Evolutionary conservation across 2,113 vertebrate genomes (phyloP).

Genomic region (Phoenicopterus ruber): DNA sequence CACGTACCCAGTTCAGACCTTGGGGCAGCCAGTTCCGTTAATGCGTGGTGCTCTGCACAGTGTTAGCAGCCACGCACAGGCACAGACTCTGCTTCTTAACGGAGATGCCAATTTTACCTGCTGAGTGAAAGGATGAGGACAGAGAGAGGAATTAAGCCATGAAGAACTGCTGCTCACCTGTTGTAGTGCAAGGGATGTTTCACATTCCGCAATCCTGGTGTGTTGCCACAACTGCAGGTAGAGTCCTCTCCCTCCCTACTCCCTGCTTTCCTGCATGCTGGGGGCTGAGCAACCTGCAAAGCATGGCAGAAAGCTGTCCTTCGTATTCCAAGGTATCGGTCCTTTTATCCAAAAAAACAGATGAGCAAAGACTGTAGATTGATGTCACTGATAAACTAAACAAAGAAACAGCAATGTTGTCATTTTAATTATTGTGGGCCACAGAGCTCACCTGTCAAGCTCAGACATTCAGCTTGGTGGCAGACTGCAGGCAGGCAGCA

Average conservation of each 20-base stretch:
- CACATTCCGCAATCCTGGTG: background rate
- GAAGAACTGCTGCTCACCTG: background rate
- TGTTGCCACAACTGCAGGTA: background rate
- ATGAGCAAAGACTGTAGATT: background rate
- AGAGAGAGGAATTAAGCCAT: background rate
- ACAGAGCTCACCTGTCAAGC: background rate
- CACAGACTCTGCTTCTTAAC: background rate
- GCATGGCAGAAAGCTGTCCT: background rate
- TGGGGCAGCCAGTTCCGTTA: background rate
- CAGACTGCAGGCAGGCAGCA: background rate
- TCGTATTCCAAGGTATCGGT: background rate
- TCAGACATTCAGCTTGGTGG: background rate
- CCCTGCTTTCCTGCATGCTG: background rate
- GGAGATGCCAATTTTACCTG: background rate
- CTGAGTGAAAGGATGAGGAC: background rate
- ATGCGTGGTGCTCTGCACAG: fast-evolving
- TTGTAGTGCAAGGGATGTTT: background rate
- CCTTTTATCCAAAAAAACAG: background rate
- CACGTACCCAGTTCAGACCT: background rate
- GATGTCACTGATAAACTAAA: background rate
- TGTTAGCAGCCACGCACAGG: background rate
- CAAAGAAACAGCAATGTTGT: background rate
- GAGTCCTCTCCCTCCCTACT: background rate
- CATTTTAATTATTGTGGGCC: background rate
- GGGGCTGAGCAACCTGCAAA: background rate